Evolutionary conservation across 23 tunicate genomes (phyloP).

Genomic region (Clavelina lepadiformis): DNA sequence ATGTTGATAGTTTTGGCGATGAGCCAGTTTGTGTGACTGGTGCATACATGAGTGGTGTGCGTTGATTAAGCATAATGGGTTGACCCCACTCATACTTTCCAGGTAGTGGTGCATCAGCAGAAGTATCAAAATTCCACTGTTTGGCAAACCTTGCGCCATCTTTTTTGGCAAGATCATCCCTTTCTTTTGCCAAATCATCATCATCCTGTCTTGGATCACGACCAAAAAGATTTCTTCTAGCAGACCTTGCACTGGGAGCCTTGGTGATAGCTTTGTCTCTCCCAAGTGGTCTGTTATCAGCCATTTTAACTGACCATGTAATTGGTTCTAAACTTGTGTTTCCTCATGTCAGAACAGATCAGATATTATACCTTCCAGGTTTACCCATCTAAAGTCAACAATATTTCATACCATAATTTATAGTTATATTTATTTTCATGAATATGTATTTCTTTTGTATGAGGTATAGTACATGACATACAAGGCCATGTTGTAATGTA

Average conservation of each 20-base stretch:
- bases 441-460: no score
- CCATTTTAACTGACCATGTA: slow-evolving; percentile 26
- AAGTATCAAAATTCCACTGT: slow-evolving; percentile 60
- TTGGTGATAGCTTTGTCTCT: slow-evolving; percentile 4
- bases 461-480: no score
- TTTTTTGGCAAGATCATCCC: slow-evolving; percentile 29
- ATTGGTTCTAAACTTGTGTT: no score
- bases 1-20: no score
- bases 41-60: slow-evolving; percentile 8
- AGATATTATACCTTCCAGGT: no score
- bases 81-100: slow-evolving; percentile 62
- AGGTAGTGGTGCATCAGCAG: slow-evolving; percentile 26
- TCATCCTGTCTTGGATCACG: slow-evolving; percentile 25
- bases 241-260: slow-evolving; percentile 28
- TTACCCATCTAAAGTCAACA: no score
- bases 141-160: slow-evolving; percentile 24
- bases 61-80: slow-evolving; percentile 8
- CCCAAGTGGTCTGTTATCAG: slow-evolving; percentile 62
- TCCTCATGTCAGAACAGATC: no score
- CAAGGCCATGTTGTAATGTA: no score
- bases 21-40: no score
- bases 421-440: no score
- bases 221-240: slow-evolving; percentile 54
- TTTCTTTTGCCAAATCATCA: slow-evolving; percentile 29
- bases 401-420: no score